A percentile compares a stretch with the other conserved stretches of the same genome.
Evolutionary conservation across 2,888 invertebrate genomes (phyloP).

Genomic region (Drosophila recens): DNA sequence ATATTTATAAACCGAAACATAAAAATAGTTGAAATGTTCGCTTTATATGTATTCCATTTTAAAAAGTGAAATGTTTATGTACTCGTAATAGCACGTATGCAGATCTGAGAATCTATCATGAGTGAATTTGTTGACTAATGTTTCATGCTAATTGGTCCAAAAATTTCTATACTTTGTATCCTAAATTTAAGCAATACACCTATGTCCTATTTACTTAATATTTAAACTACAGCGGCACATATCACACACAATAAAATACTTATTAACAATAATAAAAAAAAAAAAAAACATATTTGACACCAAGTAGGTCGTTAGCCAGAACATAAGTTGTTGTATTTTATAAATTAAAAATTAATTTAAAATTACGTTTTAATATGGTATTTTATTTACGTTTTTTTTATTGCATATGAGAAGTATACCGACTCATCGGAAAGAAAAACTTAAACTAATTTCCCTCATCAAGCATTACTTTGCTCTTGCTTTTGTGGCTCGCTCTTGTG

Average conservation of each 20-base stretch:
- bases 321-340: background rate
- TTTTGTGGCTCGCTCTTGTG: constrained; percentile 2
- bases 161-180: no score
- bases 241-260: background rate
- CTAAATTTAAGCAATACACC: no score
- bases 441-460: constrained; percentile 27
- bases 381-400: background rate
- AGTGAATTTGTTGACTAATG: background rate
- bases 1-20: background rate
- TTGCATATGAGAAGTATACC: constrained; percentile 12
- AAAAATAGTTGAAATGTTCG: background rate
- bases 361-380: background rate
- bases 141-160: background rate
- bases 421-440: constrained; percentile 24
- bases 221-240: background rate
- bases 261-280: background rate
- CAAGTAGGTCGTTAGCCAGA: no score
- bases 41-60: background rate
- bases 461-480: background rate
- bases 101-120: background rate
- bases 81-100: background rate
- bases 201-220: background rate
- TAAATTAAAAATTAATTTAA: background rate
- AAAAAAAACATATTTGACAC: no score
- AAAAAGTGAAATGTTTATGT: background rate